Base-by-base conservation (phyloP, 1,140 invertebrate genomes). In the Melanaphis sacchari region DNA sequence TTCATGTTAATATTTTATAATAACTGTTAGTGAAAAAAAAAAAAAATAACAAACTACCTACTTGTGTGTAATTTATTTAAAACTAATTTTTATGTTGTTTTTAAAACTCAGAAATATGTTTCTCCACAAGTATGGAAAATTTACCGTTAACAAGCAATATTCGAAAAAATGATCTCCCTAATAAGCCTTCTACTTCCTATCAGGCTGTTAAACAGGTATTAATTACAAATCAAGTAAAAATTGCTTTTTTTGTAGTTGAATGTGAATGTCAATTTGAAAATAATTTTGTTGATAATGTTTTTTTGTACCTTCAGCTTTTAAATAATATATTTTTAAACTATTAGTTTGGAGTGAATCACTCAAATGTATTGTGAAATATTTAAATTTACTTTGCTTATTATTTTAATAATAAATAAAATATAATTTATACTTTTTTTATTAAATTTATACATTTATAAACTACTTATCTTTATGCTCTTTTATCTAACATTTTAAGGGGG, bases 71-170 rank as follows among this genome's bases (percentile, higher is more conserved):
- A 59, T 90, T 90, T 59, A 76, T 36, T n/a, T 24, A 31, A 21
- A 41, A 66, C 40, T 76, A 66, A 66, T 76, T n/a, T n/a, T 76
- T 43, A 43, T 76, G 46, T 82, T 93, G 38, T 81, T 26, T 93
- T 92, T 85, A 40, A 93, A 81, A 84, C 85, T 84, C 81, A 93
- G 91, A 93, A 93, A 31, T 93, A 93, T 93, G 91, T 81, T 93
- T 93, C 38, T 93, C 91, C 2, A 54, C 59, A 93, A 93, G 84
- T 24, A 93, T 93, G 91, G 91, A 93, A 93, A 93, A 85, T 22
- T 93, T 93, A 93, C 91, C 91, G 85, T 93, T 93, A 26, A 93
- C 91, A 54, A 93, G 91, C 36, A 93, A 85, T 93, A 26, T 49
- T 85, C 81, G 91, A 52, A 92, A 66, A 66, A 66, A 66, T 66